Evolutionary conservation across 2,113 vertebrate genomes (phyloP), one percentile per base, ranked within the genome.

Genomic region (Chrysochloris asiatica): DNA sequence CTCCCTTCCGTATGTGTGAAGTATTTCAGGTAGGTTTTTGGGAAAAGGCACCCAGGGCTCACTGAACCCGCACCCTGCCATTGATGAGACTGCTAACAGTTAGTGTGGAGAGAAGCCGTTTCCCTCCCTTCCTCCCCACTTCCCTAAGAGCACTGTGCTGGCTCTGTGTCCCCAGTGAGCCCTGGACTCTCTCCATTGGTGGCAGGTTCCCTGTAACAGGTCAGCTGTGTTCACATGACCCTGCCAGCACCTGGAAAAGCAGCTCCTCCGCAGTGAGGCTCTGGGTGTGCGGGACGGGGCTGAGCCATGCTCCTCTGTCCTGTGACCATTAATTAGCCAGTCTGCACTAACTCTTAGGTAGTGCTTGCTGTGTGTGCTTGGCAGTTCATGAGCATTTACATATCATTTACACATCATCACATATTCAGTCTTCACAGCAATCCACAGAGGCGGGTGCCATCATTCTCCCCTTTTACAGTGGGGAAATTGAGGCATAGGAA

Each of bases 361-460:
- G 67, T 22, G 3, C 24, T 47, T 76, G 3, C 73, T 0, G 99
- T 99, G 99, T 99, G 95, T 97, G 99, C 73, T 97, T 0, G 82
- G 78, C 26, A 9, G 13, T n/a, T 41, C 71, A 13, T 3, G n/a
- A 54, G 54, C 26, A 11, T 26, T 26, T 56, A 5, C 47, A n/a
- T n/a, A n/a, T n/a, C n/a, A n/a, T n/a, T n/a, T n/a, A n/a, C n/a
- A n/a, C 33, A 3, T 24, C 2, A 0, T 50, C 26, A 1, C 9
- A 11, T 61, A 1, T 9, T 72, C 17, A 21, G 2, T 59, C 36
- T 36, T 65, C 33, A 33, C 17, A 65, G n/a, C 63, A 65, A 33
- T 30, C 61, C 4, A 56, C 56, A 11, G 28, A 56, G n/a, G 24
- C 45, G 14, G n/a, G 2, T 24, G 9, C 26, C 22, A 0, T 10